Evolutionary conservation across 2,797 vertebrate genomes (phyloP), one percentile per base, ranked within the genome.

Genomic region (Peromyscus aztecus): DNA sequence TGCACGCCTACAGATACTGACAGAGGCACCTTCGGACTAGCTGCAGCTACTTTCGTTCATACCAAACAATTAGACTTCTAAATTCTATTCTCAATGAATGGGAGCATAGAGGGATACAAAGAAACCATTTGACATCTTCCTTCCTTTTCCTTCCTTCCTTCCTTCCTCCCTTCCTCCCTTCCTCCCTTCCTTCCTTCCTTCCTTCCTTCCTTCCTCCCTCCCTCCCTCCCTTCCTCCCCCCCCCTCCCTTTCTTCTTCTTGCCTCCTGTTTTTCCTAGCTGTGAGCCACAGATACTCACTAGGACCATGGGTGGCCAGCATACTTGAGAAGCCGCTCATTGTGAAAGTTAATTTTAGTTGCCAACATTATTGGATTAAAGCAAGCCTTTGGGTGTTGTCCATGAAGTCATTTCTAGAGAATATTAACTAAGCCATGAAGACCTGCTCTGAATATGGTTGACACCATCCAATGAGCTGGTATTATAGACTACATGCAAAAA

Each of bases 1-100:
- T 21, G 2, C 1, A 1, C 7, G 65, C n/a, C 61, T 49, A 37
- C 29, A 0, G 16, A 43, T 5, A 4, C 0, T 0, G 2, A n/a
- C 27, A 19, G 67, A 23, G 19, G 31, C 16, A 43, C 81, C 75
- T n/a, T 1, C 17, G 65, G 14, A 43, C 8, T 0, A 37, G 69
- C 29, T 57, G 49, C 24, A 3, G 16, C 63, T 55, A 17, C 73
- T 71, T 73, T 46, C 31, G 34, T 65, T 29, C 55, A 23, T 12
- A 23, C 24, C 40, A 49, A 67, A 40, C 29, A n/a, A 27, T 4
- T 6, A 37, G 63, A 34, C 16, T n/a, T 27, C 24, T 7, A 16
- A 31, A 24, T 69, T 90, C 77, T 31, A 9, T 65, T 63, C 75
- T 91, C 49, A 83, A n/a, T 71, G 29, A 65, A 43, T 1, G 10